Conservation (phyloP, 2,888 invertebrate species). For the Volucella inanis region DNA sequence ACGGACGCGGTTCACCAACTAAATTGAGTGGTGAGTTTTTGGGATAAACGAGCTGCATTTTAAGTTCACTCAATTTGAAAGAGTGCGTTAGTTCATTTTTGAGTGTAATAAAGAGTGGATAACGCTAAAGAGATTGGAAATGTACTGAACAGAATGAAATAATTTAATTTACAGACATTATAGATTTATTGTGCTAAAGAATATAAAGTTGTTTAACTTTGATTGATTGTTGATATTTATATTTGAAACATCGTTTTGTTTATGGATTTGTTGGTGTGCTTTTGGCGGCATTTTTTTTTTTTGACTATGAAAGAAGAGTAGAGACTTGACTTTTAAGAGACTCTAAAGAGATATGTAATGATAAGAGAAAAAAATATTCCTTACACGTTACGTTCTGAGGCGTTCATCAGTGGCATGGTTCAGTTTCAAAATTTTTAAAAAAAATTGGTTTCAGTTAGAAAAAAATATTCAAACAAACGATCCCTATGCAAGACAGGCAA, state of each 20-base stretch:
- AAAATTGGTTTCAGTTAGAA: too few relatives aligned
- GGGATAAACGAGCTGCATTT: conserved; percentile 12
- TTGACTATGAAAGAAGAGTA: neutral
- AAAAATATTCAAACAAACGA: too few relatives aligned
- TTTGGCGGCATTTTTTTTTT: conserved; percentile 10
- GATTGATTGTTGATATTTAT: too few relatives aligned
- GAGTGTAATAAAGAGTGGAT: neutral
- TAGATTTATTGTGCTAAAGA: neutral
- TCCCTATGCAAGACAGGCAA: too few relatives aligned
- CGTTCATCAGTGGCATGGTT: neutral
- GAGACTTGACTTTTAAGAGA: neutral
- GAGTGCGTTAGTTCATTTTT: neutral
- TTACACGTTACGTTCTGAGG: neutral
- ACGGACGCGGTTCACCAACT: conserved; percentile 54
- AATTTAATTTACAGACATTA: too few relatives aligned
- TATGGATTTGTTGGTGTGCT: neutral
- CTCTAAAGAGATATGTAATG: neutral
- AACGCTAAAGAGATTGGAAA: neutral
- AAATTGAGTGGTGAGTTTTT: conserved; percentile 47
- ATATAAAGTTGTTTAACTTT: neutral
- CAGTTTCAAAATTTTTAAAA: too few relatives aligned
- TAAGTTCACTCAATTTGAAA: neutral
- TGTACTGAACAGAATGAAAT: neutral
- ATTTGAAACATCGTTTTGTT: too few relatives aligned
- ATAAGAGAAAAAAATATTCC: neutral